Evolutionary conservation across 2,888 invertebrate genomes (phyloP).

Genomic region (Plutella xylostella): DNA sequence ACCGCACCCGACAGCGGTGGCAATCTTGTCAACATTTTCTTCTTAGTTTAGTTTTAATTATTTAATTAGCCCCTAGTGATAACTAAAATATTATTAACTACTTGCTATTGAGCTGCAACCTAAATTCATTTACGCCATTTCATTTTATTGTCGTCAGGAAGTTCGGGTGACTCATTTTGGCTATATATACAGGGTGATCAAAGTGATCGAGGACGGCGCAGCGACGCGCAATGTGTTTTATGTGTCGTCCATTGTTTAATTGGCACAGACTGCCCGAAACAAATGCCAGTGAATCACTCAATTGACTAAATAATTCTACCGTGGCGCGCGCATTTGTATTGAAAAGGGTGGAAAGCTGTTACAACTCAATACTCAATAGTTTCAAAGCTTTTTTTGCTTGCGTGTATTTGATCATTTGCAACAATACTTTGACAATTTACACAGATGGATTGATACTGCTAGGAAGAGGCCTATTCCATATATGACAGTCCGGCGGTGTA

Average conservation of each 20-base stretch:
- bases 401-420: not conserved
- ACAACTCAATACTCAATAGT: too few species aligned
- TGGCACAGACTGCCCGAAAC: not conserved
- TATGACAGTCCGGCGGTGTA: too few species aligned
- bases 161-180: slow-evolving; percentile 45
- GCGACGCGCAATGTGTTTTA: slow-evolving; percentile 36
- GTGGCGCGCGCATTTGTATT: not conserved
- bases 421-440: too few species aligned
- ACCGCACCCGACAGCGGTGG: not conserved
- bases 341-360: not conserved
- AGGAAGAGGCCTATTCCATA: too few species aligned
- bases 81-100: too few species aligned
- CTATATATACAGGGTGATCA: slow-evolving; percentile 60
- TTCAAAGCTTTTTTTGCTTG: not conserved
- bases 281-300: not conserved
- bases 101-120: too few species aligned
- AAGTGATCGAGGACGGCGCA: slow-evolving; percentile 51
- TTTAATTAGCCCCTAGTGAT: not conserved
- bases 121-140: not conserved
- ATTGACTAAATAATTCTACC: not conserved
- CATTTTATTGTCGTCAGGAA: not conserved
- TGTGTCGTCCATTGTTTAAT: slow-evolving; percentile 12
- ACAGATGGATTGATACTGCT: too few species aligned
- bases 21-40: not conserved
- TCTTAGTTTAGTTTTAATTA: not conserved